Evolutionary conservation across 2,888 invertebrate genomes (phyloP), one percentile per base, ranked within the genome.

Genomic region (Oscheius sp.): DNA sequence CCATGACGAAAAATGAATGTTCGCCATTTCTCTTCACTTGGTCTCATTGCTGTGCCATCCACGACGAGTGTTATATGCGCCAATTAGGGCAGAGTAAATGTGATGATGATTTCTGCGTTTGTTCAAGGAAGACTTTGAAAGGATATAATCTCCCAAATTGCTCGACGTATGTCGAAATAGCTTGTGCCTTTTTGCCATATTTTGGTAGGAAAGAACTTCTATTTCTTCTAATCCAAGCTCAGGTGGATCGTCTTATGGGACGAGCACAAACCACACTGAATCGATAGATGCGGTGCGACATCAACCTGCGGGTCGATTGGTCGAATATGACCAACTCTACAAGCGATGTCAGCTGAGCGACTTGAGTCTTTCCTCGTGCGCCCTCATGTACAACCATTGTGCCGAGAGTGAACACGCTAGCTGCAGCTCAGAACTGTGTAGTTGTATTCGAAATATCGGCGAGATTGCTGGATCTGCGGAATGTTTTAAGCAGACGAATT

Each of bases 21-120:
- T 12, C 15, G 52, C 10, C 25, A 5, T 27, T 25, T 8, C n/a
- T 29, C 25, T 27, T 27, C 3, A 73, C 71, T 17, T 37, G 75
- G 27, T 77, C 77, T 61, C 79, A 79, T 63, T 79, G 79, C 39
- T 79, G 79, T 50, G 79, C 75, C 3, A 57, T 75, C 37, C 79
- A 79, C 65, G 79, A 79, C 37, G 79, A 79, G 37, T 79, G 79
- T 42, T 79, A 79, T 64, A 74, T 70, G 1, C 67, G 70, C 20
- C 75, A 74, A 31, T 17, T 17, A 8, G 75, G 75, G 12, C 79
- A 73, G 37, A 63, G 50, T 1, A 31, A 58, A 15, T 79, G 79
- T 63, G 79, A 79, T 37, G 34, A 67, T 4, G 69, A 77, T 1
- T 77, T 79, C 46, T 73, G 74, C 45, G 63, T 66, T 12, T 79